Evolutionary conservation across 2,888 invertebrate genomes (phyloP).

Genomic region (Pterobdella sp.): DNA sequence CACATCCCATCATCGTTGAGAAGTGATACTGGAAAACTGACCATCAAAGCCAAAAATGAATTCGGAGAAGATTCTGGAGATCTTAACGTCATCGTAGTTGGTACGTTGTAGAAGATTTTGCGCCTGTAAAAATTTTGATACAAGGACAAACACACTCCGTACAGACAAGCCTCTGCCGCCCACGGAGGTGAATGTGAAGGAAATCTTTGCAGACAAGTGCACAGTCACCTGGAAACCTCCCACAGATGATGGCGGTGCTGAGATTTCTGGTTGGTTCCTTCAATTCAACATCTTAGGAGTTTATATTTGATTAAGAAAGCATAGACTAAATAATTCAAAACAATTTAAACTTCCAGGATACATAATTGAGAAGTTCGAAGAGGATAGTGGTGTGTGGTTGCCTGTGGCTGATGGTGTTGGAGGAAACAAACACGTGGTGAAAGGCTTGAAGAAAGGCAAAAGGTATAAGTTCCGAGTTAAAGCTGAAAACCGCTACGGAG

Average conservation of each 20-base stretch:
- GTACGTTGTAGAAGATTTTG: slow-evolving; percentile 36
- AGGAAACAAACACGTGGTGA: slow-evolving; percentile 66
- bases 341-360: slow-evolving; percentile 54
- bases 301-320: background rate
- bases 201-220: slow-evolving; percentile 55
- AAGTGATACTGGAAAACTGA: slow-evolving; percentile 51
- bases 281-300: background rate
- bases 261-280: slow-evolving; percentile 48
- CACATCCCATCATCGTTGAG: slow-evolving; percentile 46
- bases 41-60: slow-evolving; percentile 46
- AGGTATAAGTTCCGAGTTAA: slow-evolving; percentile 89
- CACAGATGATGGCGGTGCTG: slow-evolving; percentile 53
- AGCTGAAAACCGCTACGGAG: slow-evolving; percentile 92
- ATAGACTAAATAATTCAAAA: background rate
- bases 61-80: slow-evolving; percentile 49
- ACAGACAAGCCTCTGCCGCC: slow-evolving; percentile 50
- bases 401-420: slow-evolving; percentile 74
- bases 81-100: slow-evolving; percentile 50
- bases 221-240: slow-evolving; percentile 54
- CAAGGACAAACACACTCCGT: slow-evolving; percentile 1
- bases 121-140: background rate
- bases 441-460: slow-evolving; percentile 83
- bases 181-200: slow-evolving; percentile 51
- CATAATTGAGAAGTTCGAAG: slow-evolving; percentile 86
- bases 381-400: slow-evolving; percentile 82